Evolutionary conservation across 2,797 vertebrate species (phyloP).

Genomic region (Syndactyla subalaris): DNA sequence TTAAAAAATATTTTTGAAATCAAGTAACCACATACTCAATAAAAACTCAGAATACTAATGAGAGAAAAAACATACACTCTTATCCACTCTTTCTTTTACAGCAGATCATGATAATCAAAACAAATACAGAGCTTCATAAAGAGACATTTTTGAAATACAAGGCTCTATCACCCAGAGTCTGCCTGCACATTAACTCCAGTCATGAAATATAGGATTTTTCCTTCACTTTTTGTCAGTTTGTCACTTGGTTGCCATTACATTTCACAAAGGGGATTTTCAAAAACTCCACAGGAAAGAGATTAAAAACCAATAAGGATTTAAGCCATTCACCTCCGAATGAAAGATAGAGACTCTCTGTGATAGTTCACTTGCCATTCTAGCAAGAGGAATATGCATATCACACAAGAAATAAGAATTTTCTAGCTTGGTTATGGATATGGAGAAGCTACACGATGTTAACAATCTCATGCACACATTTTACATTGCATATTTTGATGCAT

Average conservation of each 20-base stretch:
- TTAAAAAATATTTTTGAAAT: constrained; percentile 27
- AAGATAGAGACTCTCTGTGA: constrained; percentile 23
- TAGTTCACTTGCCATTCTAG: constrained; percentile 41
- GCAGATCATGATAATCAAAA: constrained; percentile 25
- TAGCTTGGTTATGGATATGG: constrained; percentile 48
- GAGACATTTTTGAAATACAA: constrained; percentile 38
- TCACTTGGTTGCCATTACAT: constrained; percentile 30
- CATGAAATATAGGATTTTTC: constrained; percentile 19
- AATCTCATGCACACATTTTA: constrained; percentile 70
- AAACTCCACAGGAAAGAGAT: constrained; percentile 51
- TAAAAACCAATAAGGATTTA: constrained; percentile 49
- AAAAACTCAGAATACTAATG: not conserved
- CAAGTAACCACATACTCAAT: not conserved
- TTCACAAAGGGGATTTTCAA: constrained; percentile 60
- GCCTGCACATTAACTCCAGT: not conserved
- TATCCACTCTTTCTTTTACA: constrained; percentile 24
- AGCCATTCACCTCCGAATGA: constrained; percentile 40
- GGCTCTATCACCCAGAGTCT: constrained; percentile 5
- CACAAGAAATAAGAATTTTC: constrained; percentile 69
- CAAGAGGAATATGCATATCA: constrained; percentile 6
- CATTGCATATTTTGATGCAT: constrained; percentile 58
- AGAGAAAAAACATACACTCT: constrained; percentile 13
- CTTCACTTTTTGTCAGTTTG: constrained; percentile 34
- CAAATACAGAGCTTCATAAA: constrained; percentile 6
- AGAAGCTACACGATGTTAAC: constrained; percentile 60